Evolutionary conservation across 2,797 vertebrate genomes (phyloP), one percentile per base, ranked within the genome.

Genomic region (Brachymystax lenok): DNA sequence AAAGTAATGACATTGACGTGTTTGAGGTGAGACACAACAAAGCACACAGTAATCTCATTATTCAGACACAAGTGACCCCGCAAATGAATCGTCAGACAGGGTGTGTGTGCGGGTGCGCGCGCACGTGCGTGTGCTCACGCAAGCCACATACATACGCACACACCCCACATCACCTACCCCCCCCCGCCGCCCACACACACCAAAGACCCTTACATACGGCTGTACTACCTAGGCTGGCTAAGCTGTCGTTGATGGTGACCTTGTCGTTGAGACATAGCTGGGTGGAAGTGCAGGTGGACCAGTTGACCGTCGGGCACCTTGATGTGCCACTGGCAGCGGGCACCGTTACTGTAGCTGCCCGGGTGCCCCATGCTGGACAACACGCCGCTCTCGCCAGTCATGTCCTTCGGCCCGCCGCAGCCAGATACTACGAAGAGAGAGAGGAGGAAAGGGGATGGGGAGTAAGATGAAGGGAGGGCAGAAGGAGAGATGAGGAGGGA

Each of bases 241-340:
- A 16, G 46, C 74, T 78, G 84, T 95, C 94, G 1, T 77, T 82
- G 83, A 95, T 73, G 50, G 59, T 81, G 85, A 95, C 85, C 84
- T 88, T 94, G 88, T 95, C 93, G 46, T 90, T 93, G 4, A 92
- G 14, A 74, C 94, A 95, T 76, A 88, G n/a, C 72, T 73, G 74
- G 81, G 90, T 77, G 69, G 80, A 95, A 95, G 64, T 87, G 91
- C 67, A 95, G 86, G 81, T 92, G 88, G 71, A 95, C 86, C 50
- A 92, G 71, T 88, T 94, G 92, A 72, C 92, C 94, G 0, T 14
- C 30, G 3, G 94, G 86, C 7, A 80, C 94, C 35, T 14, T 80
- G 82, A 96, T 93, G 85, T 88, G 93, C 94, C 94, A 95, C 77
- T 88, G 82, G 78, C 95, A 95, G 54, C 1, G 77, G 16, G 90